Base-by-base conservation (phyloP, 1,140 invertebrate genomes). In the Drosophila trapezifrons region DNA sequence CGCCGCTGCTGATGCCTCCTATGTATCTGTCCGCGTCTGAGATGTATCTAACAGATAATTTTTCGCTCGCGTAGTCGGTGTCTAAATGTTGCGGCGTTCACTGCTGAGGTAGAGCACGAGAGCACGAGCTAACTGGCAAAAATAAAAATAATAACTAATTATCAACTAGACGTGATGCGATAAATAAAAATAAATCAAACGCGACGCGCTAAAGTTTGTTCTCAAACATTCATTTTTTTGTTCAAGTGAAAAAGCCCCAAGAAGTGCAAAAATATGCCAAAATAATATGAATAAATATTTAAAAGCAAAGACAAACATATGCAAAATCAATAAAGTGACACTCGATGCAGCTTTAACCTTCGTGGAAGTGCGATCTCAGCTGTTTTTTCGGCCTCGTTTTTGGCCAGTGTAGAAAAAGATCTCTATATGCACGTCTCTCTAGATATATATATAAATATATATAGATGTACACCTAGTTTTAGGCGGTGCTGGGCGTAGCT, bases 31-130 rank as follows among this genome's bases (percentile, higher is more conserved):
- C 69, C 47, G 42, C 25, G 22, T 15, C 52, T 52, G 40, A 52
- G 55, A 54, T 76, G 54, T 76, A 76, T 75, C 71, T 76, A 42
- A 58, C 46, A 58, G 60, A 76, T 76, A 75, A 27, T 35, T 57
- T 45, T 13, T 73, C 45, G 51, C 32, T 66, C 51, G 47, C 35
- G 20, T 60, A 72, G 64, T 69, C 46, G 63, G 22, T 29, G 45
- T 37, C 51, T 67, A 40, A 69, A 54, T 73, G 35, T 38, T 45
- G 70, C 38, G 40, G 37, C 52, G 55, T 46, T 45, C 45, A 66
- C 45, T 67, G 65, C 29, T 29, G 25, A 51, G 37, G 65, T 65
- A 65, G 43, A 64, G 59, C 58, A 47, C 25, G 20, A 32, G 9
- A 15, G 25, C 18, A 18, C 51, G 29, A 32, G 35, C n/a, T n/a